Evolutionary conservation across 1,140 invertebrate species (phyloP).

Genomic region (Aphelinus atriplicis): DNA sequence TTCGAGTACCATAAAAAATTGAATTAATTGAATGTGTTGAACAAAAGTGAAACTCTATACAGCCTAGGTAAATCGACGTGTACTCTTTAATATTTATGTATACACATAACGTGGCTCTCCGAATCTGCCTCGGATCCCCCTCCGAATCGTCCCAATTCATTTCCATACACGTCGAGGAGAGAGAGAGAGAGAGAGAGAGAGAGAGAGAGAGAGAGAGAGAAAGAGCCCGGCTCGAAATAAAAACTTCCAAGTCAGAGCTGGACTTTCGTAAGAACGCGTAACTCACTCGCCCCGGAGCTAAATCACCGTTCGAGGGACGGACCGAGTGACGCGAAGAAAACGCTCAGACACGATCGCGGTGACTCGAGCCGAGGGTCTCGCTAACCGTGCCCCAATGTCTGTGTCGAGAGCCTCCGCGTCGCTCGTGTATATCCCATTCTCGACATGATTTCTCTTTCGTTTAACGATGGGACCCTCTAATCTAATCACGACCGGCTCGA

Average conservation of each 20-base stretch:
- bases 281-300: slow-evolving; percentile 36
- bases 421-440: too few species aligned
- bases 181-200: neutral
- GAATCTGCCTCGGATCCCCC: neutral
- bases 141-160: slow-evolving; percentile 33
- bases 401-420: too few species aligned
- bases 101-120: too few species aligned
- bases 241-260: slow-evolving; percentile 14
- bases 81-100: too few species aligned
- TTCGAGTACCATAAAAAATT: too few species aligned
- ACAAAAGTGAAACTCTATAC: too few species aligned
- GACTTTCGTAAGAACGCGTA: slow-evolving; percentile 34
- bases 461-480: too few species aligned
- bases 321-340: slow-evolving; percentile 26
- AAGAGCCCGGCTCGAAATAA: neutral
- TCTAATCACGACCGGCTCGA: too few species aligned
- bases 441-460: too few species aligned
- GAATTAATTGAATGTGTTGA: too few species aligned
- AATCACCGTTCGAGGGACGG: slow-evolving; percentile 19
- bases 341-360: neutral
- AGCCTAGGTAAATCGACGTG: too few species aligned
- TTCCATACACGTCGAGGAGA: slow-evolving; percentile 13
- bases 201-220: too few species aligned
- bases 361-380: neutral
- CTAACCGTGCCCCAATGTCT: neutral